Evolutionary conservation across 2,888 invertebrate genomes (phyloP).

Genomic region (Lasioglossum morio): DNA sequence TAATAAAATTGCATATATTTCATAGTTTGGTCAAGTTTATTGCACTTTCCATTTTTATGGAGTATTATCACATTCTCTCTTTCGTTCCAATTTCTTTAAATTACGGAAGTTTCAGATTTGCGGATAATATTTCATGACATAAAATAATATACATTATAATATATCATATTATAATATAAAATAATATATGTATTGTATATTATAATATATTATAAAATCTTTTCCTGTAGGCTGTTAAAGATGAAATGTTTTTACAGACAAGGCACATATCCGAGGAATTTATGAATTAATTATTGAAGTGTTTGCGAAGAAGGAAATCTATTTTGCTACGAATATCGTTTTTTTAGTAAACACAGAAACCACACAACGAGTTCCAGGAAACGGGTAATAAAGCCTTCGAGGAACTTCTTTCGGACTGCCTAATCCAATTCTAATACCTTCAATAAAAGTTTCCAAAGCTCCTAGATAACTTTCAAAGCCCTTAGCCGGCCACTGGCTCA

Average conservation of each 20-base stretch:
- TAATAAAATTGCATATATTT: background rate
- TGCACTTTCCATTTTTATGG: background rate
- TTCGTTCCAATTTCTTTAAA: background rate
- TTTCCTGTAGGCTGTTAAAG: background rate
- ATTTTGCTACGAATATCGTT: background rate
- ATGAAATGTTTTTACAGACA: background rate
- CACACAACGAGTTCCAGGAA: slow-evolving; percentile 8
- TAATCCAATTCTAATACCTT: slow-evolving; percentile 35
- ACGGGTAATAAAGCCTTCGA: background rate
- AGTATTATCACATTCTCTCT: too few relatives aligned
- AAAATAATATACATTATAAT: background rate
- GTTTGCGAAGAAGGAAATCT: background rate
- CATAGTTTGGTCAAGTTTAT: background rate
- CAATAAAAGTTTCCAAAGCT: slow-evolving; percentile 24
- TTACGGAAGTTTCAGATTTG: background rate
- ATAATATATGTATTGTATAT: too few relatives aligned
- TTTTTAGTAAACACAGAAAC: background rate
- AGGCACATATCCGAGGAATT: background rate
- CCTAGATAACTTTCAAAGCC: background rate
- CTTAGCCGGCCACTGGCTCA: background rate
- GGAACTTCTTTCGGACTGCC: background rate
- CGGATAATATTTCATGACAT: background rate
- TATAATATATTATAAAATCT: background rate
- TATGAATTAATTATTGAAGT: background rate
- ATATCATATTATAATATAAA: background rate